phyloP scores from a whole-genome alignment of 92 coral and sea anemone genomes.

The Actinostola sp. region DNA sequence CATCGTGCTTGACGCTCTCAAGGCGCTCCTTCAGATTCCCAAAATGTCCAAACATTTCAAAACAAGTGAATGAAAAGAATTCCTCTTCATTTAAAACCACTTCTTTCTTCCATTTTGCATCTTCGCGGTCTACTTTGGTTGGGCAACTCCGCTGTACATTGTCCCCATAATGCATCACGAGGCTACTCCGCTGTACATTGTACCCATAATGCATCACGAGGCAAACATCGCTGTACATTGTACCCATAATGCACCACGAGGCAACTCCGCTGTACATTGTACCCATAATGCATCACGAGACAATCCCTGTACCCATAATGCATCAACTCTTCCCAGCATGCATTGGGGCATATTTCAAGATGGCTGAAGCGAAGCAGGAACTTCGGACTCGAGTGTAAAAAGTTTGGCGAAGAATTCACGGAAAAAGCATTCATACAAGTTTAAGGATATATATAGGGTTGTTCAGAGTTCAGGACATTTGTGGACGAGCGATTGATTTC shows the following conservation, averaged over 20 bases:
- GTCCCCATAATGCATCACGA: slow-evolving; percentile 40
- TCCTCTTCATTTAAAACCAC: neutral
- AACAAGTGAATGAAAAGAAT: neutral
- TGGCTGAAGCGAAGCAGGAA: neutral
- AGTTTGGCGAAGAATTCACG: too few relatives aligned
- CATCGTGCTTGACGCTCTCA: slow-evolving; percentile 90
- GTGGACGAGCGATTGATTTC: neutral
- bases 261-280: slow-evolving; percentile 46
- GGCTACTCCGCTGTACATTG: slow-evolving; percentile 48
- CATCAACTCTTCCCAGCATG: neutral
- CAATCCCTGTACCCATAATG: too few relatives aligned
- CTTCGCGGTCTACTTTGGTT: neutral
- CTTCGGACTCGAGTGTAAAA: neutral
- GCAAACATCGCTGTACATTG: slow-evolving; percentile 51
- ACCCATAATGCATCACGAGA: slow-evolving; percentile 41
- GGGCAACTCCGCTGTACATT: slow-evolving; percentile 47
- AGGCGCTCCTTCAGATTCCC: slow-evolving; percentile 88
- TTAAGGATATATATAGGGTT: too few relatives aligned
- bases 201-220: too few relatives aligned
- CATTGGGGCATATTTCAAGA: neutral
- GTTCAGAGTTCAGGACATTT: too few relatives aligned
- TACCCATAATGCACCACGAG: too few relatives aligned
- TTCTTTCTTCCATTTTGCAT: slow-evolving; percentile 6
- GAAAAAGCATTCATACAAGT: too few relatives aligned
- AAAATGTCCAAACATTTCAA: slow-evolving; percentile 62